A percentile compares a stretch with the other conserved stretches of the same genome.
Evolutionary conservation across 2,797 vertebrate species (phyloP).

Genomic region (Myotis daubentonii): DNA sequence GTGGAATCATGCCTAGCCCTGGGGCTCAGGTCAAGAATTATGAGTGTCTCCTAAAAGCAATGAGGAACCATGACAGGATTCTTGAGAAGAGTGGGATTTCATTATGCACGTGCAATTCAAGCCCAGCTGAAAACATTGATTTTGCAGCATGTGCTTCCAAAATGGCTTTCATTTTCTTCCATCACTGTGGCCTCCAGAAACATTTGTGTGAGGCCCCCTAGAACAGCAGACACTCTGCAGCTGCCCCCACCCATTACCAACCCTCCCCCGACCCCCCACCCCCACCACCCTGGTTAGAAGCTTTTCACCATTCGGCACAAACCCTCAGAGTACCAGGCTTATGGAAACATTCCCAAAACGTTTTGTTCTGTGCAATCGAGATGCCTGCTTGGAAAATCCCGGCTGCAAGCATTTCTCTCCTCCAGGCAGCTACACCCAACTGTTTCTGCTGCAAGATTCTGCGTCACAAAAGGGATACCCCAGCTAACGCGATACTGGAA

Average conservation of each 20-base stretch:
- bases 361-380: background rate
- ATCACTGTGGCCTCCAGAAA: background rate
- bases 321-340: background rate
- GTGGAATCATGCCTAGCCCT: accelerated
- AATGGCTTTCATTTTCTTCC: background rate
- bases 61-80: background rate
- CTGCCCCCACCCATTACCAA: accelerated
- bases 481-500: background rate
- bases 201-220: background rate
- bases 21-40: background rate
- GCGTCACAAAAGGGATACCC: conserved; percentile 53
- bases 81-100: background rate
- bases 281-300: background rate
- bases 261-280: background rate
- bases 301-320: background rate
- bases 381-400: background rate
- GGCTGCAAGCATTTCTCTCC: background rate
- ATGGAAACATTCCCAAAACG: background rate
- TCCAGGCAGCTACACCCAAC: background rate
- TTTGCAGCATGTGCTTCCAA: background rate
- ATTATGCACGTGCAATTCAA: accelerated
- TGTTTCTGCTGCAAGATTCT: background rate
- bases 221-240: background rate
- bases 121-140: background rate
- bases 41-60: background rate